Evolutionary conservation across 1,140 invertebrate species (phyloP).

Genomic region (Vollenhovia emeryi): DNA sequence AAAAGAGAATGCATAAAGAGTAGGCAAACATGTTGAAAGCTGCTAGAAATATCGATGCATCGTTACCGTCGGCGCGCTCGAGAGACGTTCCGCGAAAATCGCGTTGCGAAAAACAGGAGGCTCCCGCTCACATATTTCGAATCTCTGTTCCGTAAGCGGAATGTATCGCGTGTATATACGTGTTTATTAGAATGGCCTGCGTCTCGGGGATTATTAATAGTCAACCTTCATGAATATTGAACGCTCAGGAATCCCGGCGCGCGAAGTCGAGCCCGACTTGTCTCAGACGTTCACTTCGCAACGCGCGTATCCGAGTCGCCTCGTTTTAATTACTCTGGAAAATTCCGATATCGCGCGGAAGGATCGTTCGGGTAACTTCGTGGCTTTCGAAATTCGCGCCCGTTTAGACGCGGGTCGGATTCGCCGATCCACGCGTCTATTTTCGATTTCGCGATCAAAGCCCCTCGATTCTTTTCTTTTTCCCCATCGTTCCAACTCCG

Average conservation of each 20-base stretch:
- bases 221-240: constrained; percentile 82
- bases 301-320: background rate
- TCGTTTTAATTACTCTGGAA: constrained; percentile 43
- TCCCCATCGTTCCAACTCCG: background rate
- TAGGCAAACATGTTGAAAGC: background rate
- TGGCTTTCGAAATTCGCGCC: background rate
- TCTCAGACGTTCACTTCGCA: constrained; percentile 54
- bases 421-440: background rate
- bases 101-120: constrained; percentile 2
- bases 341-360: too few species aligned
- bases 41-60: constrained; percentile 11
- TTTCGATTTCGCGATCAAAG: background rate
- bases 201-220: constrained; percentile 78
- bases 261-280: constrained; percentile 56
- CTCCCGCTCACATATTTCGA: constrained; percentile 21
- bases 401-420: background rate
- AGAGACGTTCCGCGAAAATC: background rate
- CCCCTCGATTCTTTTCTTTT: background rate
- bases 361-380: too few species aligned
- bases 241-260: constrained; percentile 76
- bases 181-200: constrained; percentile 76
- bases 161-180: constrained; percentile 62
- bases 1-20: background rate
- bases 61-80: background rate
- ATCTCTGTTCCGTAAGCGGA: constrained; percentile 50